Evolutionary conservation across 2,797 vertebrate genomes (phyloP).

Genomic region (Karalla daura): DNA sequence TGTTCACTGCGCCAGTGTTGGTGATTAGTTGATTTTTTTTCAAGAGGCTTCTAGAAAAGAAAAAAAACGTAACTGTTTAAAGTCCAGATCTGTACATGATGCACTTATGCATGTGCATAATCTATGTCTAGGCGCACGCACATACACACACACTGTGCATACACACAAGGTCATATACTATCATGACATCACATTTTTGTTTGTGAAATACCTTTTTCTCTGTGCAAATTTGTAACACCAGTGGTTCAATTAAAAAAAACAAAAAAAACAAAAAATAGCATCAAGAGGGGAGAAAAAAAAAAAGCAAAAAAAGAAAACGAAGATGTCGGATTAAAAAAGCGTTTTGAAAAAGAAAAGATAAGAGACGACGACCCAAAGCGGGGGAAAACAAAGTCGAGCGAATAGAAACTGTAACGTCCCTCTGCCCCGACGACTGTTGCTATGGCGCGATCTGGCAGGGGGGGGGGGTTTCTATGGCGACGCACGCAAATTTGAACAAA

Average conservation of each 20-base stretch:
- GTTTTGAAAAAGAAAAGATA: slow-evolving; percentile 26
- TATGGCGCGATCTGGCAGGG: slow-evolving; percentile 52
- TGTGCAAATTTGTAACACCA: slow-evolving; percentile 97
- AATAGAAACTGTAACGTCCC: slow-evolving; percentile 10
- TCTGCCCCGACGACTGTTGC: slow-evolving; percentile 28
- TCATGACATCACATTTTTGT: slow-evolving; percentile 79
- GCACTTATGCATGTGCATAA: slow-evolving; percentile 54
- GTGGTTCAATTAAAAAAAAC: slow-evolving; percentile 90
- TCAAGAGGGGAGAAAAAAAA: slow-evolving; percentile 78
- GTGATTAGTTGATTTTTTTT: no score
- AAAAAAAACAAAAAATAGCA: slow-evolving; percentile 69
- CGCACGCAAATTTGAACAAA: slow-evolving; percentile 50
- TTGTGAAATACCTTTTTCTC: slow-evolving; percentile 81
- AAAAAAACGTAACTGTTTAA: slow-evolving; percentile 33
- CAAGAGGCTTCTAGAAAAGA: slow-evolving; percentile 5
- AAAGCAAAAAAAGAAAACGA: slow-evolving; percentile 57
- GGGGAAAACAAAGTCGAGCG: slow-evolving; percentile 29
- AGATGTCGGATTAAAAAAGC: slow-evolving; percentile 65
- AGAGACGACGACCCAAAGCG: slow-evolving; percentile 24
- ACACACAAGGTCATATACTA: slow-evolving; percentile 69
- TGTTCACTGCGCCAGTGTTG: background rate
- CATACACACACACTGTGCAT: slow-evolving; percentile 37
- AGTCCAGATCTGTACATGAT: slow-evolving; percentile 58
- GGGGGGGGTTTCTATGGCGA: slow-evolving; percentile 54
- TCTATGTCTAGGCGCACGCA: slow-evolving; percentile 39